Conservation (phyloP, 1,140 invertebrate species). For the Drosophila elegans region DNA sequence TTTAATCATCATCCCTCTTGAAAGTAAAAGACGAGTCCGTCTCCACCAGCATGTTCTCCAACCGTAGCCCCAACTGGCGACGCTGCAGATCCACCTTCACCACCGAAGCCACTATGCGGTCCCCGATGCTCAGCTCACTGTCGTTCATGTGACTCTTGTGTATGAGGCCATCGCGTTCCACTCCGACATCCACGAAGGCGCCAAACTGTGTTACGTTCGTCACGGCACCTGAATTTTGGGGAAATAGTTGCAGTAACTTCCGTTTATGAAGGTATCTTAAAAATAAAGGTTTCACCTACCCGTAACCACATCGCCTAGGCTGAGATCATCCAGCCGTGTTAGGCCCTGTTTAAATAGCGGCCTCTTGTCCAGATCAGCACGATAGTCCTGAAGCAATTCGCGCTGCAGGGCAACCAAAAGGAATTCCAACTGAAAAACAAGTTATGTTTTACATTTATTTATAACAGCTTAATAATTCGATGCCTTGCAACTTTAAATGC, state of each 20-base stretch:
- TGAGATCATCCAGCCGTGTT: conserved; percentile 87
- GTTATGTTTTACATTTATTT: neutral
- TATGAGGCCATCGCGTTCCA: conserved; percentile 91
- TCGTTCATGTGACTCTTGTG: conserved; percentile 88
- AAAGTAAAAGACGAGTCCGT: conserved; percentile 75
- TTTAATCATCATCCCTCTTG: conserved; percentile 56
- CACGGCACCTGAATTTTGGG: conserved; percentile 86
- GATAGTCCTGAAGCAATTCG: conserved; percentile 89
- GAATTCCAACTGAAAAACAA: conserved; percentile 85
- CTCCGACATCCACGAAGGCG: conserved; percentile 95
- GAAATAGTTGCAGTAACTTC: neutral
- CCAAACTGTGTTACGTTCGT: conserved; percentile 95
- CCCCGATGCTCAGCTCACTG: conserved; percentile 88
- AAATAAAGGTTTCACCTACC: conserved; percentile 22
- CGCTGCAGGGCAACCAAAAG: conserved; percentile 89
- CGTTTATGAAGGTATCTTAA: neutral
- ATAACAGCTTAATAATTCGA: too few relatives aligned
- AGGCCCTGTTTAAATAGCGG: conserved; percentile 90
- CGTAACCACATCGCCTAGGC: conserved; percentile 86
- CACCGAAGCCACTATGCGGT: conserved; percentile 89
- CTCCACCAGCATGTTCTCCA: conserved; percentile 70
- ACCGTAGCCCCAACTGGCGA: conserved; percentile 85
- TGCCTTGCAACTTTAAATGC: too few relatives aligned
- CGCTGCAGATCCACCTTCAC: conserved; percentile 86
- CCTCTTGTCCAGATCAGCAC: conserved; percentile 86